Evolutionary conservation across 2,113 vertebrate genomes (phyloP).

Genomic region (Anolis carolinensis): DNA sequence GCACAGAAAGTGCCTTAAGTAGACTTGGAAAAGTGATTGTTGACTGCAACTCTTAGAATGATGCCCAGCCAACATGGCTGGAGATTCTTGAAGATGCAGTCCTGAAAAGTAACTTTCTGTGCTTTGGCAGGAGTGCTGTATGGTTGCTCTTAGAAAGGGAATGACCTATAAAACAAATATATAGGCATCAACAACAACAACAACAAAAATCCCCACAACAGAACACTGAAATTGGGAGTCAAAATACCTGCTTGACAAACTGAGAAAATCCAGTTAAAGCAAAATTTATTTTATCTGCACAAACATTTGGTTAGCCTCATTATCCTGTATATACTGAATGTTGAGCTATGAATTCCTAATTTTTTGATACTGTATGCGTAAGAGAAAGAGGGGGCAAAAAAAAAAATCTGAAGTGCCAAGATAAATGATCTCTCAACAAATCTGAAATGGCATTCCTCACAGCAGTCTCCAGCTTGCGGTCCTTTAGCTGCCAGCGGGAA

Average conservation of each 20-base stretch:
- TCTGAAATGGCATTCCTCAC: slow-evolving; percentile 15
- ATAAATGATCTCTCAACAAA: slow-evolving; percentile 11
- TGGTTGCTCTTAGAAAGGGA: neutral
- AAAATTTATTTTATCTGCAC: neutral
- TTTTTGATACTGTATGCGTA: neutral
- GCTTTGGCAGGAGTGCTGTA: neutral
- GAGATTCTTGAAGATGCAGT: no score
- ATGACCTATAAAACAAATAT: neutral
- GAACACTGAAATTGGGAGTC: neutral
- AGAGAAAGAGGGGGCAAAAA: neutral
- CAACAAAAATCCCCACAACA: neutral
- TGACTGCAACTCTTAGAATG: no score
- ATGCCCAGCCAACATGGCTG: no score
- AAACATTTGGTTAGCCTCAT: accelerated
- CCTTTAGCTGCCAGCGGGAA: slow-evolving; percentile 27
- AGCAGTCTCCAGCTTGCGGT: neutral
- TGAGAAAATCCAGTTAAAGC: neutral
- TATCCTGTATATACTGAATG: neutral
- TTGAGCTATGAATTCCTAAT: neutral
- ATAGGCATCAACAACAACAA: neutral
- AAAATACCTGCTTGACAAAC: neutral
- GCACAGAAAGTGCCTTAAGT: neutral
- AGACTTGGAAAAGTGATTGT: no score
- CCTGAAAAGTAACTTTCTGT: no score
- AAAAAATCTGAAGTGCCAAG: neutral